Percentiles rank a stretch among this genome's conserved stretches.
Evolutionary conservation across 2,888 invertebrate genomes (phyloP).

Genomic region (Seira ritae): DNA sequence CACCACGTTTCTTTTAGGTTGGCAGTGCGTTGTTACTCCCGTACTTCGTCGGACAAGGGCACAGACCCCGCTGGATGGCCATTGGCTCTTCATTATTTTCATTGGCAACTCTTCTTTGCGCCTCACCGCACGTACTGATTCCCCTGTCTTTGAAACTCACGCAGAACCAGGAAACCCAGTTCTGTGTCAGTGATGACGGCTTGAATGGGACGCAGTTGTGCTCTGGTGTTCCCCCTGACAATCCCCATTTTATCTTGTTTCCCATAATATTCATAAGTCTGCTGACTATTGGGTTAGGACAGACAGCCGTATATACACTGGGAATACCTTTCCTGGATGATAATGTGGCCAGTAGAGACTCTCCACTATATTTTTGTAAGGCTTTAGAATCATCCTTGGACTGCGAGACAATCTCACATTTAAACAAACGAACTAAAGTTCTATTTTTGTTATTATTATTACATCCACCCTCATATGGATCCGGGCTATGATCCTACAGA

Average conservation of each 20-base stretch:
- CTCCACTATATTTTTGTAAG: slow-evolving; percentile 93
- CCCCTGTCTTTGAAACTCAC: slow-evolving; percentile 47
- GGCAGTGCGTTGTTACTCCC: slow-evolving; percentile 87
- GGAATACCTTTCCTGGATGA: slow-evolving; percentile 96
- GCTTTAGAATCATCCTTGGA: slow-evolving; percentile 72
- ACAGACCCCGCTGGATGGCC: slow-evolving; percentile 95
- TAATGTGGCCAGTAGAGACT: slow-evolving; percentile 93
- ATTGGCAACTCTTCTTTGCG: slow-evolving; percentile 89
- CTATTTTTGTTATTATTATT: too few species aligned
- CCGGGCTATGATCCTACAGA: slow-evolving; percentile 62
- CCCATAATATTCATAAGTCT: slow-evolving; percentile 92
- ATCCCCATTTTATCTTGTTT: slow-evolving; percentile 80
- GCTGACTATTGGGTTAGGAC: slow-evolving; percentile 92
- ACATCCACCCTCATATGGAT: slow-evolving; percentile 85
- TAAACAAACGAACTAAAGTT: too few species aligned
- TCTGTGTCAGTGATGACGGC: neutral
- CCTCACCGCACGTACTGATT: slow-evolving; percentile 87
- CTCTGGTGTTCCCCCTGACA: neutral
- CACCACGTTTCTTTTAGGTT: too few species aligned
- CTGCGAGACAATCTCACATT: too few species aligned
- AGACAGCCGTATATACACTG: slow-evolving; percentile 93
- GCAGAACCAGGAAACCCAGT: slow-evolving; percentile 26
- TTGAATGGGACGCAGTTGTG: neutral
- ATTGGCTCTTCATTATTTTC: slow-evolving; percentile 94
- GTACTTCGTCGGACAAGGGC: slow-evolving; percentile 93